Base-by-base conservation (phyloP, 2,797 vertebrate species). In the Danio kyathit region DNA sequence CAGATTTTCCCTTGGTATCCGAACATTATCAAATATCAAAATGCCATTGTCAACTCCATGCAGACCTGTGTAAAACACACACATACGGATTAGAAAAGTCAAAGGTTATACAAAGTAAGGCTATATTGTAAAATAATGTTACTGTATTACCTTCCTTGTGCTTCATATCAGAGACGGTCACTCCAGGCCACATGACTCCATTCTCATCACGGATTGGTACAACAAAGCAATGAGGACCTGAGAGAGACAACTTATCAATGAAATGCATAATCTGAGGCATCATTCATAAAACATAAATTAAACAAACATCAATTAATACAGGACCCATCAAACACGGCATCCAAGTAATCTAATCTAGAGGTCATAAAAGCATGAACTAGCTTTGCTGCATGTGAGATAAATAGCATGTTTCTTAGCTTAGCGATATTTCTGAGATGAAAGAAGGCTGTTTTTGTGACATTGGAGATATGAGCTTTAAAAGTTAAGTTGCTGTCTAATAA, bases 1-100 rank as follows among this genome's bases (percentile, higher is more conserved):
- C 56, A 93, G 88, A 74, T 91, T 92, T 84, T 92, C 91, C 79
- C 89, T 86, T 4, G 91, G 91, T 56, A 93, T 91, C 70, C 80
- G 85, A 77, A 93, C 91, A 54, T 86, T 84, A 83, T 91, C 77
- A 84, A 92, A 93, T 82, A 89, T 88, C 82, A 94, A 76, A 64
- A 93, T 92, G 9, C 92, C 90, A 52, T 92, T 92, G 80, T 92
- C 93, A 80, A 93, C 91, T 49, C 89, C 92, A 19, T 91, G 87
- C 38, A 93, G 80, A 83, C 91, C 91, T 92, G 56, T 12, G 12
- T 9, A 59, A 51, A 66, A 75, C 17, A 65, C n/a, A 75, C 29
- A 70, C n/a, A 65, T 4, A 54, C 5, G 16, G 38, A 56, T 19
- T 6, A 21, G 16, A 44, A 10, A 4, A 5, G 5, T 74, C 5